Conservation (phyloP, 2,888 invertebrate species). For the Agrochola circellaris region DNA sequence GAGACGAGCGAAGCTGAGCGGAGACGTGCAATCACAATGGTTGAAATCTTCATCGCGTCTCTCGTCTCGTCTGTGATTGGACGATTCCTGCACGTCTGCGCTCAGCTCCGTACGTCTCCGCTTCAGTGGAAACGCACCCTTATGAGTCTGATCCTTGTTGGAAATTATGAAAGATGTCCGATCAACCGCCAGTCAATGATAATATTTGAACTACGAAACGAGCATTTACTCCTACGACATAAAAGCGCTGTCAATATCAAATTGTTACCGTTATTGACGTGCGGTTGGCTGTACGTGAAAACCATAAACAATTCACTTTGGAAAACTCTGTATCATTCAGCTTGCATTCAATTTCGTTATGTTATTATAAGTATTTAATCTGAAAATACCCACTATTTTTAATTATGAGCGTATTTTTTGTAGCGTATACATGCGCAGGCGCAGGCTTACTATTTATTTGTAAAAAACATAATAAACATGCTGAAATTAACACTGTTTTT, state of each 20-base stretch:
- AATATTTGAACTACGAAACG: background rate
- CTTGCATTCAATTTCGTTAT: background rate
- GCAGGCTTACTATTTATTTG: conserved; percentile 4
- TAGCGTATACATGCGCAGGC: conserved; percentile 23
- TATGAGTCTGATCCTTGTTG: background rate
- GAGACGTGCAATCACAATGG: too few relatives aligned
- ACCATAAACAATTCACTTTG: background rate
- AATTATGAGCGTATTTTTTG: background rate
- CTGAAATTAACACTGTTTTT: background rate
- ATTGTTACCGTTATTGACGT: background rate
- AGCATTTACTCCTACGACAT: background rate
- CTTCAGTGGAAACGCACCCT: too few relatives aligned
- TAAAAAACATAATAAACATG: conserved; percentile 2
- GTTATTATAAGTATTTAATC: background rate
- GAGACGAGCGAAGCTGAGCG: too few relatives aligned
- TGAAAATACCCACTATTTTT: background rate
- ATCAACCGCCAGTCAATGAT: background rate
- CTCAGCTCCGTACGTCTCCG: too few relatives aligned
- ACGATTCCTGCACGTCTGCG: too few relatives aligned
- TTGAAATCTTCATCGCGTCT: too few relatives aligned
- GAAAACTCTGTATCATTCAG: background rate
- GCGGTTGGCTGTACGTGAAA: too few relatives aligned
- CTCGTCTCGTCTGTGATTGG: too few relatives aligned
- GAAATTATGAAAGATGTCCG: background rate
- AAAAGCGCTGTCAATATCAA: background rate